These are phyloP conservation scores for Platycheirus rosarum DNA, from an alignment of 2,888 invertebrate species.

Conservation along the genomic window DNA sequence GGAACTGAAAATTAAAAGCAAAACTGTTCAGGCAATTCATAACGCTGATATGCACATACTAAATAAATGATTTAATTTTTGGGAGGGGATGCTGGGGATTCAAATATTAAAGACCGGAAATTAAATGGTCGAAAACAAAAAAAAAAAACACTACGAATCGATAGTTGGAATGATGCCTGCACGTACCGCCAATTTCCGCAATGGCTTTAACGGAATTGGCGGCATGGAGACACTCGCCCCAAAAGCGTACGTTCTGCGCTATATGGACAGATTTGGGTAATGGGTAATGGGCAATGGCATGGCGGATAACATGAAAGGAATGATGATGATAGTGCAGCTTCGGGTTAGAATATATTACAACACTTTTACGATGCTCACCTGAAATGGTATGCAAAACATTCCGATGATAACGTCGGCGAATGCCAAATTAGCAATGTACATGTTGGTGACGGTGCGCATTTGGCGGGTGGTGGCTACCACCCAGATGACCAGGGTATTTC, in stretches of 20 bases:
- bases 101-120: constrained; percentile 48
- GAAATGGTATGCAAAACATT: constrained; percentile 92
- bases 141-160: constrained; percentile 42
- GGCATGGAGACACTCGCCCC: not conserved
- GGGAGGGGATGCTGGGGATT: constrained; percentile 8
- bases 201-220: constrained; percentile 35
- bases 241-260: constrained; percentile 4
- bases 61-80: constrained; percentile 42
- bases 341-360: constrained; percentile 56
- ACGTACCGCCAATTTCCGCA: constrained; percentile 65
- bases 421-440: constrained; percentile 93
- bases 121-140: constrained; percentile 48
- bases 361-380: constrained; percentile 81
- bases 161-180: constrained; percentile 46
- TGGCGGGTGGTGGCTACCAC: constrained; percentile 90
- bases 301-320: constrained; percentile 41
- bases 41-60: constrained; percentile 7
- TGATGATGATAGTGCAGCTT: constrained; percentile 57
- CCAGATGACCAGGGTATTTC: constrained; percentile 93
- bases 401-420: constrained; percentile 93
- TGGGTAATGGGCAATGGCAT: too few relatives aligned
- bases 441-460: constrained; percentile 93
- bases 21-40: constrained; percentile 24
- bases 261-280: constrained; percentile 45
- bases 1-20: constrained; percentile 85